Conservation (phyloP, 2,113 vertebrate species). For the Pardalotus punctatus region DNA sequence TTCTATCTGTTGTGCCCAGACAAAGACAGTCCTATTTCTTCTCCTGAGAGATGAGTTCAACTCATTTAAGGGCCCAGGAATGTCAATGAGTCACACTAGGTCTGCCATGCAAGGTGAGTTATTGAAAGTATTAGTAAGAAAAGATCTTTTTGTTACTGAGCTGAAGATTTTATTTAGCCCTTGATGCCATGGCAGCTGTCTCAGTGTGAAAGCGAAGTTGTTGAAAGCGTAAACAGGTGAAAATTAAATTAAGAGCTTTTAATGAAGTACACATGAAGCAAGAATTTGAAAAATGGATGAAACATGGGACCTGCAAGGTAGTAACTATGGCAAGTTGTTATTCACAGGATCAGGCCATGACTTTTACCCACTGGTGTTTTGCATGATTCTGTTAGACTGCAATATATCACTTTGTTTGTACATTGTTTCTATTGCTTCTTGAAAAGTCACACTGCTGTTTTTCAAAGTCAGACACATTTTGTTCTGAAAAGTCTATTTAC, state of each 20-base stretch:
- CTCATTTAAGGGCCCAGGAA: conserved; percentile 32
- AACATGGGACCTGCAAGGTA: not conserved
- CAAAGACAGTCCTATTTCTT: conserved; percentile 36
- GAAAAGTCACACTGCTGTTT: not conserved
- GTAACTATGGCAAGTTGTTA: not conserved
- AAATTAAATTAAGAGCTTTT: conserved; percentile 46
- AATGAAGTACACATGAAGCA: not conserved
- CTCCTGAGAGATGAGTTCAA: conserved; percentile 53
- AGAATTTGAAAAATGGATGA: not conserved
- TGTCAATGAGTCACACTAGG: conserved; percentile 21
- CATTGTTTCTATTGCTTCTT: not conserved
- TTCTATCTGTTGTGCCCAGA: conserved; percentile 35
- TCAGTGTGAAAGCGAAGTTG: not conserved
- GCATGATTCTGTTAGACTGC: not conserved
- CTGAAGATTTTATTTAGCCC: conserved; percentile 5
- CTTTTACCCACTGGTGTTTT: not conserved
- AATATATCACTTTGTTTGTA: not conserved
- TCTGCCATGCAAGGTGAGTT: conserved; percentile 31
- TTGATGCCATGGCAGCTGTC: not conserved
- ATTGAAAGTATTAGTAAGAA: conserved; percentile 4
- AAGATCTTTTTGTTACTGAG: conserved; percentile 4
- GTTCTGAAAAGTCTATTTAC: not conserved
- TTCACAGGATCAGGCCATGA: not conserved
- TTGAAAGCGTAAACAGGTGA: conserved; percentile 30
- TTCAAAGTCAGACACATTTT: not conserved